Evolutionary conservation across 2,888 invertebrate species (phyloP), one percentile per base, ranked within the genome.

Genomic region (Eupeodes luniger): DNA sequence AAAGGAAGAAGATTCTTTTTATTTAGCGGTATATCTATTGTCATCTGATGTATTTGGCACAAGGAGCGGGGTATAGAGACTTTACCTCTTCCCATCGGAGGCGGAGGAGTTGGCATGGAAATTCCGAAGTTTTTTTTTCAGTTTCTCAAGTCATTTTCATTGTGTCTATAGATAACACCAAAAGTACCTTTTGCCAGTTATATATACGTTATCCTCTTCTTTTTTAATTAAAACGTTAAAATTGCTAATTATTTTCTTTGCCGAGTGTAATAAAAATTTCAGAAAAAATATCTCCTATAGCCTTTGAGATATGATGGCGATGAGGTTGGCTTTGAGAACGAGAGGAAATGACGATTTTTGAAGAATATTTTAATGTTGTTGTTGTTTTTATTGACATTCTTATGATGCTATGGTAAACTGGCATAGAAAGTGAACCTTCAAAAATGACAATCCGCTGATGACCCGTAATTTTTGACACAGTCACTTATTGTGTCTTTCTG

Each of bases 221-320:
- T 88, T 91, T 91, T 91, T 91, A 91, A 91, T 91, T 91, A 91
- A 91, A 91, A 91, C 90, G 90, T 91, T 91, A 90, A 91, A 91
- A 91, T 91, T 90, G 91, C 90, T 91, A 91, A 91, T 91, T 91
- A 91, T 91, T 91, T 91, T 90, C 90, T 90, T 89, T 81, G 72
- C 49, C 34, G 75, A 85, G 81, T 88, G 70, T 85, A 88, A 88
- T 88, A 85, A 88, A 88, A 88, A 82, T 70, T 77, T 84, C 66
- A 47, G 27, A 57, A 57, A 66, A 27, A 72, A 87, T 76, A 81
- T 76, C 57, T 76, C 19, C 51, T 59, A 53, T 55, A 34, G 57
- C 12, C 19, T 27, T 47, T 5, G 19, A 14, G 66, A 7, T 6
- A 19, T 47, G 11, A 10, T 5, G 53, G 27, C 9, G 40, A 16